Percentiles rank a stretch among this genome's conserved stretches.
These are phyloP conservation scores for Proteles cristata DNA, from an alignment of 2,113 vertebrate genomes.

Conservation along the genomic window DNA sequence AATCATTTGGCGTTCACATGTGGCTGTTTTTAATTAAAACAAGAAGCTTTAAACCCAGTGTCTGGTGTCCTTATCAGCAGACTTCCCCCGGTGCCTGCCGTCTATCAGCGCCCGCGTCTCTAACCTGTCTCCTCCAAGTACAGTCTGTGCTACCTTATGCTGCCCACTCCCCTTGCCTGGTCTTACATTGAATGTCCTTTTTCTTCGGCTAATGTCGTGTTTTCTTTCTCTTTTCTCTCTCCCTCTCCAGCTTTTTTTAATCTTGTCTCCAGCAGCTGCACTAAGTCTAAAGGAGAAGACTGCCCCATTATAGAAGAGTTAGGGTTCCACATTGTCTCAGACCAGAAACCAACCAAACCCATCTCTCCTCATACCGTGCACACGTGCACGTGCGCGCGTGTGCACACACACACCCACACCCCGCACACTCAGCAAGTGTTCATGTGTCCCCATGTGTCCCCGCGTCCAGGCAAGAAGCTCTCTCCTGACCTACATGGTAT, in stretches of 20 bases:
- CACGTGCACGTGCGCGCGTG: no score
- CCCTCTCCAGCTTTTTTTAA: conserved; percentile 98
- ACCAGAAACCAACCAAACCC: conserved; percentile 73
- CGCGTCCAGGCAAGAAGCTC: conserved; percentile 83
- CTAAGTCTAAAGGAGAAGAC: conserved; percentile 95
- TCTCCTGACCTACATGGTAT: conserved; percentile 87
- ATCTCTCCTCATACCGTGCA: conserved; percentile 38
- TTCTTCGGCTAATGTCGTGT: conserved; percentile 85
- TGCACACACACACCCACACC: not conserved
- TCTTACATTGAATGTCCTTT: conserved; percentile 79
- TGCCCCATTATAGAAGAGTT: conserved; percentile 93
- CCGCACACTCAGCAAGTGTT: conserved; percentile 76
- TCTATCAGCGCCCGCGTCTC: conserved; percentile 1
- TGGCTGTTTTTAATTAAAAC: conserved; percentile 77
- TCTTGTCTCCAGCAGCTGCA: conserved; percentile 93
- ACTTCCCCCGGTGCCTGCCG: not conserved
- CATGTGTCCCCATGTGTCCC: conserved; percentile 81
- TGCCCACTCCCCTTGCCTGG: conserved; percentile 60
- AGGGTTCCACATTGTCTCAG: conserved; percentile 87
- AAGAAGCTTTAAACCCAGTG: conserved; percentile 64
- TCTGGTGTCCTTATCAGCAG: conserved; percentile 69
- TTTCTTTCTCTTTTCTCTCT: conserved; percentile 88
- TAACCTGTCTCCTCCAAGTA: conserved; percentile 64
- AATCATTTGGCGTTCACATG: conserved; percentile 57
- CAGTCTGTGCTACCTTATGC: conserved; percentile 53